Evolutionary conservation across 2,797 vertebrate genomes (phyloP), one percentile per base, ranked within the genome.

Genomic region (Pachyuromys duprasi): DNA sequence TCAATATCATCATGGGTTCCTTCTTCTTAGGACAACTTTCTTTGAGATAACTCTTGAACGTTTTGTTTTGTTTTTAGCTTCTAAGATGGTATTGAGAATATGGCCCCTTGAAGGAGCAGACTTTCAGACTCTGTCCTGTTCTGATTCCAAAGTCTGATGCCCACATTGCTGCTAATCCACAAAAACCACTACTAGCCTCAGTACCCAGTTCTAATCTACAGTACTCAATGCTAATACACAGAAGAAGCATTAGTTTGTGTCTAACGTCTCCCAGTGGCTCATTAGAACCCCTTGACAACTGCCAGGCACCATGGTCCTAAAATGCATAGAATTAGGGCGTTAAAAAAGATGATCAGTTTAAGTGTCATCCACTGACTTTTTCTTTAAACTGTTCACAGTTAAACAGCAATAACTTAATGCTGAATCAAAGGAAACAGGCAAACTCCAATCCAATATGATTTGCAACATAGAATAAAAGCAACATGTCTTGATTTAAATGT

Each of bases 401-500:
- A 81, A 20, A 86, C 74, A 82, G 86, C 60, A 20, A 45, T 82
- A 93, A 96, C 45, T 95, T 91, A 91, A 70, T 94, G 72, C 55
- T 92, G 92, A 95, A 94, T 94, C 90, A 93, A 95, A 97, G 57
- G 82, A 96, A 97, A 95, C 55, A 88, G 42, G 95, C 69, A 91
- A 89, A 80, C 92, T 97, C 75, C 24, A 93, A 97, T 91, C 75
- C 72, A 96, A 90, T 96, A 93, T 97, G 93, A 96, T 96, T 96
- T 97, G 93, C 76, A 90, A 88, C 55, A 65, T 96, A 90, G 95
- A 96, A 96, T 95, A 94, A 98, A 98, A 95, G 83, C 91, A 65
- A 28, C 18, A 1, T 90, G 67, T 97, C 97, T 97, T 96, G 94
- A 97, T 93, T 97, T 97, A 96, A 98, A 97, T 83, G 78, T 95